Evolutionary conservation across 2,113 vertebrate genomes (phyloP), one percentile per base, ranked within the genome.

Genomic region (Festucalex cinctus): DNA sequence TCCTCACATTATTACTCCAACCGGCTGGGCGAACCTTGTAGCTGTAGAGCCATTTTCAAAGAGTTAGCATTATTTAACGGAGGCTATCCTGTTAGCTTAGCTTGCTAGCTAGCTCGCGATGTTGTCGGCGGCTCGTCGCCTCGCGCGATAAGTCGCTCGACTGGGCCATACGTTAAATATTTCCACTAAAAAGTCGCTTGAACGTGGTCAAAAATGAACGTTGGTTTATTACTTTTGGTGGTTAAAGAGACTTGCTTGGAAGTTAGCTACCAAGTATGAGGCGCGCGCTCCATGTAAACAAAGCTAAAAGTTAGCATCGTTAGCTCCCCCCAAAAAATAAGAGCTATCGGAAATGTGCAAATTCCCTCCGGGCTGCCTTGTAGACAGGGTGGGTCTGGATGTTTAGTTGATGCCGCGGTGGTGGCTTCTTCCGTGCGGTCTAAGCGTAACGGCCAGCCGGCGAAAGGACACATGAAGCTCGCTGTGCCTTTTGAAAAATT

Each of bases 221-320:
- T 24, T 6, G 1, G 3, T 2, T 0, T 24, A 17, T 4, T 62
- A 43, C n/a, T 24, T n/a, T 22, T n/a, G 13, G 37, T 26, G 60
- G 60, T 28, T 48, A 10, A 19, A 28, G 54, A 48, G 39, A 49
- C 60, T 12, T 41, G 62, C 36, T 66, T 66, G 63, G 75, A 76
- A 72, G 49, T 26, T 8, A 77, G 71, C 69, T 41, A 64, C n/a
- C 72, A 36, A 37, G 60, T 65, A 53, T 56, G 74, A 78, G 76
- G 87, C 85, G 88, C 87, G 86, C 76, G 69, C 76, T 85, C 66
- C 74, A 90, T 90, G 88, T 90, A 90, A 90, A 90, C 88, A 90
- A 90, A 87, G 86, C 88, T 90, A 89, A 84, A n/a, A 56, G 36
- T 67, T 89, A 85, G 80, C 83, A 75, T 76, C 67, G 80, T 76